phyloP scores from a whole-genome alignment of 1,140 invertebrate genomes.

The Lucilia cuprina region DNA sequence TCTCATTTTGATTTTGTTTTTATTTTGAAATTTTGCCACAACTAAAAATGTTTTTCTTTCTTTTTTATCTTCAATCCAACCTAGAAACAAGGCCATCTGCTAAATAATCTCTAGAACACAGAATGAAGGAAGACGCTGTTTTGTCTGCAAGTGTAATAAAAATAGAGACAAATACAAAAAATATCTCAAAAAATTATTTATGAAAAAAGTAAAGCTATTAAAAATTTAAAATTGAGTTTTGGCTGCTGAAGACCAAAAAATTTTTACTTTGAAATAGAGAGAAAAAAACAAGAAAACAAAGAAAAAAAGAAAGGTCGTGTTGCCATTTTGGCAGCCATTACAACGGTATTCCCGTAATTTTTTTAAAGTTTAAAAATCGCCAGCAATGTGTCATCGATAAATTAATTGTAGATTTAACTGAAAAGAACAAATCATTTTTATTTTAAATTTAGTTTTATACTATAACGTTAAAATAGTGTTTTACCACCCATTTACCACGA shows the following conservation, averaged over 20 bases:
- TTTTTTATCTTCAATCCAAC: no score
- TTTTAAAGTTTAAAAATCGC: background rate
- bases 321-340: background rate
- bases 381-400: background rate
- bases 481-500: background rate
- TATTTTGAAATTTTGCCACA: background rate
- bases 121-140: background rate
- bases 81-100: background rate
- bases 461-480: background rate
- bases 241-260: background rate
- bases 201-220: background rate
- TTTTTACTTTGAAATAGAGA: background rate
- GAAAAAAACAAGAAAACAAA: no score
- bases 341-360: background rate
- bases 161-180: background rate
- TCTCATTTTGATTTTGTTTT: no score
- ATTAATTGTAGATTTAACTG: background rate
- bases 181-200: background rate
- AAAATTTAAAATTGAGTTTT: background rate
- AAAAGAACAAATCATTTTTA: background rate
- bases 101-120: background rate
- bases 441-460: background rate
- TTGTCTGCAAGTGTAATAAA: background rate
- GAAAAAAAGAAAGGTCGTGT: background rate
- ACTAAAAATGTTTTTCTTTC: background rate